These are phyloP conservation scores for Cyrtonyx montezumae DNA, from an alignment of 2,113 vertebrate species.

Conservation along the genomic window DNA sequence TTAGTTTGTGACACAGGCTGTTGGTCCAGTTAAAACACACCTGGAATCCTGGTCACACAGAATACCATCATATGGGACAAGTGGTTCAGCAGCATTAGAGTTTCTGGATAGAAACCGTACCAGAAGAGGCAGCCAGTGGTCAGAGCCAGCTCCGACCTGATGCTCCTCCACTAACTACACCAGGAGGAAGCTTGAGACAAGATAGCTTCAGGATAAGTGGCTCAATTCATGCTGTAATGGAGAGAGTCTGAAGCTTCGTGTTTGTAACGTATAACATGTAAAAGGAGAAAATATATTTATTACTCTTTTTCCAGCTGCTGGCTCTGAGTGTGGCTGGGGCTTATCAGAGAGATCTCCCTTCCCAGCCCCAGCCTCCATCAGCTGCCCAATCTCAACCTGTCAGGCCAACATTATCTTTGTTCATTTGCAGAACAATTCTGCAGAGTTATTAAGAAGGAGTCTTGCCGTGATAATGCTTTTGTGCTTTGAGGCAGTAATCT, in stretches of 20 bases:
- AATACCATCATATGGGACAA: accelerated
- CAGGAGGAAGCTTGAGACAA: background rate
- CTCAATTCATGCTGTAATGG: background rate
- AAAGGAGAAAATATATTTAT: slow-evolving; percentile 6
- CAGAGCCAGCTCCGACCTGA: accelerated
- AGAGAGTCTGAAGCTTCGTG: background rate
- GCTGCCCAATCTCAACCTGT: background rate
- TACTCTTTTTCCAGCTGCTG: slow-evolving; percentile 11
- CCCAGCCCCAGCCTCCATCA: background rate
- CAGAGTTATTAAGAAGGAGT: slow-evolving; percentile 30
- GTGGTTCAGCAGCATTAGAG: accelerated
- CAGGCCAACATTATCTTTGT: background rate
- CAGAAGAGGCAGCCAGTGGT: accelerated
- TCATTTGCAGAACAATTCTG: slow-evolving; percentile 22
- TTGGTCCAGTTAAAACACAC: background rate
- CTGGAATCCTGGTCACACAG: background rate
- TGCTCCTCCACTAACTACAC: background rate
- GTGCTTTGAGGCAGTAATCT: slow-evolving; percentile 39
- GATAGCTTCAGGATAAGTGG: background rate
- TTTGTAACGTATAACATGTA: background rate
- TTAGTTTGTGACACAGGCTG: background rate
- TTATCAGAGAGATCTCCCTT: background rate
- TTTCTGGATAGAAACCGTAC: background rate
- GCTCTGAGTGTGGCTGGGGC: background rate
- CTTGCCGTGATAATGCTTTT: background rate